Base-by-base conservation (phyloP, 2,888 invertebrate genomes). In the Euproctis similis region DNA sequence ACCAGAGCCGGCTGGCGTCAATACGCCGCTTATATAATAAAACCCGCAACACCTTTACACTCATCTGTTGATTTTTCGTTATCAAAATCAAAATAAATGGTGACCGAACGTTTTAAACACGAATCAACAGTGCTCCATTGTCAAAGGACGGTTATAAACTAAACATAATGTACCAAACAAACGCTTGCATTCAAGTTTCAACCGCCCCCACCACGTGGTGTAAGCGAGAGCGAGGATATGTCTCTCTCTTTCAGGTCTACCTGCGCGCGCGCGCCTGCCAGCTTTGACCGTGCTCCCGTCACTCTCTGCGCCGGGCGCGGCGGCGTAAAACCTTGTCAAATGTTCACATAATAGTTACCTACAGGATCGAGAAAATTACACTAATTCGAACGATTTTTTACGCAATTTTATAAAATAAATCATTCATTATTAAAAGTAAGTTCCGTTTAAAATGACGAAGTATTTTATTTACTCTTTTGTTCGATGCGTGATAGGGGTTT, bases 121-220 rank as follows among this genome's bases (percentile, higher is more conserved):
- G 21, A 49, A 38, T 40, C 44, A 59, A 58, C 68, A 36, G 52
- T 49, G 56, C 58, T 34, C 50, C 53, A 39, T 48, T 62, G 50
- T 40, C 55, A 46, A 49, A 59, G 72, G 73, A 74, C 85, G 75
- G 76, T 77, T 75, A 77, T 70, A 77, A 80, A 85, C 85, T 85
- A 80, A 81, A 14, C 78, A 78, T 81, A 82, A 78, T 84, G 78
- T 86, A 85, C 82, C 84, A 71, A 81, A 66, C 77, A 54, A 67
- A 20, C 20, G 72, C 76, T 76, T 71, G 77, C 76, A 71, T 69
- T 53, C n/a, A n/a, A n/a, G n/a, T n/a, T n/a, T n/a, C 39, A 44
- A 53, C 55, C 58, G 64, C 59, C 81, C 81, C 84, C 82, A 75
- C 84, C 76, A 76, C 68, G 71, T 70, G 72, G 72, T 67, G 64